Base-by-base conservation (phyloP, 2,797 vertebrate genomes). In the Enteromius thamalakanensis region DNA sequence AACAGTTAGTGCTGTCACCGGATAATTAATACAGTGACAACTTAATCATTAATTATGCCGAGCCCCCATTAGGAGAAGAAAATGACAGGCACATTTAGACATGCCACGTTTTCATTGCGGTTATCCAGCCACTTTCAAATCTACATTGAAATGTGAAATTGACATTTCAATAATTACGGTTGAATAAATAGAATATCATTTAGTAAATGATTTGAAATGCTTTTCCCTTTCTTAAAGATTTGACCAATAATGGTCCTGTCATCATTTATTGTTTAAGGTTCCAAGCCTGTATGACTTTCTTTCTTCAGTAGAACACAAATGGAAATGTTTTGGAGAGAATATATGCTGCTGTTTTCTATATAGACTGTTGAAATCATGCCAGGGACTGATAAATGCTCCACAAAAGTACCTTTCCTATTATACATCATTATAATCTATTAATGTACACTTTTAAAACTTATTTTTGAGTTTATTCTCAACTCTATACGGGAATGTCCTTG, bases 1-100 rank as follows among this genome's bases (percentile, higher is more conserved):
- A 70, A 76, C 82, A 84, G 49, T 77, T 85, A 68, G 76, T 62
- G 40, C 60, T 78, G 75, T 82, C 80, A 14, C 40, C 32, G n/a
- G 47, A 71, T 76, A 19, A 80, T 83, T 65, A 80, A 76, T 42
- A 51, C 47, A 76, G 64, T 76, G 64, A 77, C 78, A 80, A 74
- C 23, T 81, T 84, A 34, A 84, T 84, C 69, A 79, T 65, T 80
- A 78, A 76, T 60, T 65, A 69, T 58, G 40, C 8, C 21, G 26
- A 60, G 77, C 6, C 29, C 21, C 64, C 53, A 76, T 79, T 72
- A 71, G 74, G 49, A 69, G 32, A 26, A 34, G 15, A 29, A 76
- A 75, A 82, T 83, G 67, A 68, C 55, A 68, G 29, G 19, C 19
- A 17, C 74, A 60, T 65, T 70, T 72, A 68, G 71, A 42, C 34